A percentile compares a stretch with the other conserved stretches of the same genome.
phyloP scores from a whole-genome alignment of 1,140 invertebrate species.

The Papilio helenus region DNA sequence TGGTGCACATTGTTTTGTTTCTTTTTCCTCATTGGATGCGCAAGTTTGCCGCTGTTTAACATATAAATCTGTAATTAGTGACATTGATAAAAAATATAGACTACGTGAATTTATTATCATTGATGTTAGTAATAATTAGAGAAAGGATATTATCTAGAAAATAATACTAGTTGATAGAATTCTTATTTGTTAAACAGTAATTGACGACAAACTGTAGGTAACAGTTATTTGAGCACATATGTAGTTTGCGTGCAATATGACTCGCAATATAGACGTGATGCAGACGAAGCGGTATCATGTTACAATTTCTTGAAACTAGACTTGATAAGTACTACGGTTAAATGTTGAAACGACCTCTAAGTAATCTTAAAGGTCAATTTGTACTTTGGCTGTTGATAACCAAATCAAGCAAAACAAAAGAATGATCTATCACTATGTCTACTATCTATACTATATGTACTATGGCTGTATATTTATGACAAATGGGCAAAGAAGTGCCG shows the following conservation, averaged over 20 bases:
- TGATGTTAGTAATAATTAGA: too few species aligned
- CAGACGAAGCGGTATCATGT: neutral
- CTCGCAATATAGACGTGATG: conserved; percentile 32
- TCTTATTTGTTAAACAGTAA: neutral
- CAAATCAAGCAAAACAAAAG: too few species aligned
- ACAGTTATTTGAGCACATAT: neutral
- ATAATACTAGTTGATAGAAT: too few species aligned
- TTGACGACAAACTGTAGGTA: neutral
- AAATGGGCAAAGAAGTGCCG: too few species aligned
- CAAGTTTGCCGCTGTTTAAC: conserved; percentile 3
- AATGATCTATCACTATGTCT: too few species aligned
- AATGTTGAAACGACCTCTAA: neutral
- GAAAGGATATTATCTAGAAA: too few species aligned
- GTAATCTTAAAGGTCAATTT: neutral
- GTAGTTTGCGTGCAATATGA: conserved; percentile 26
- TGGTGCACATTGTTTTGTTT: conserved; percentile 14
- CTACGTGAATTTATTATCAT: neutral
- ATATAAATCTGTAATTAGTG: neutral
- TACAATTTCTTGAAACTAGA: conserved; percentile 36
- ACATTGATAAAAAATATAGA: neutral
- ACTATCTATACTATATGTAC: too few species aligned
- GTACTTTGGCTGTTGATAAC: too few species aligned
- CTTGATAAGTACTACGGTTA: neutral
- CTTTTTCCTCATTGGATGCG: conserved; percentile 15
- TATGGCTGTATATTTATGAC: too few species aligned